These are phyloP conservation scores for Elephas maximus DNA, from an alignment of 2,113 vertebrate genomes.

Conservation along the genomic window DNA sequence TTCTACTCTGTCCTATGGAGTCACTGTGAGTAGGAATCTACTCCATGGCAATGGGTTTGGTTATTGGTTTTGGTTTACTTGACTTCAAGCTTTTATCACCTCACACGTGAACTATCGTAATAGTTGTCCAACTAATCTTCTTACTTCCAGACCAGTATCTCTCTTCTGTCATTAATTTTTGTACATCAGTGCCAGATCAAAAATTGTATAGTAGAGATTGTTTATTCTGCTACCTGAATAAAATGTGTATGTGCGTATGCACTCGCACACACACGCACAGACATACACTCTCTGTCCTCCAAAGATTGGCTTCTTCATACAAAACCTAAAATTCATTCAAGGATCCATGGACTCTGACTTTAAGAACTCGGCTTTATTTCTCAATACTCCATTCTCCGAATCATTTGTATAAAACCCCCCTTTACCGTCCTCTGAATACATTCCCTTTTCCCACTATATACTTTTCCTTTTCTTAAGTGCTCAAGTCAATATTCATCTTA, in stretches of 20 bases:
- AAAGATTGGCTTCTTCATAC: neutral
- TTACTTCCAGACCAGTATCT: neutral
- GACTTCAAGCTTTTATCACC: neutral
- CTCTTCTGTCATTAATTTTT: neutral
- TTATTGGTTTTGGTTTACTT: no score
- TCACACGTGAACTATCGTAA: neutral
- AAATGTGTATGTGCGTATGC: neutral
- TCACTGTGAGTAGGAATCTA: no score
- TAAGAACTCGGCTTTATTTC: constrained; percentile 24
- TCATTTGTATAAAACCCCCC: neutral
- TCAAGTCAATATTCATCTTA: neutral
- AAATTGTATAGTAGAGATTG: neutral
- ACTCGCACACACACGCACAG: neutral
- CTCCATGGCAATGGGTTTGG: no score
- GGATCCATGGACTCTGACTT: neutral
- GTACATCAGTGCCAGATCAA: neutral
- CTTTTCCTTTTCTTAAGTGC: neutral
- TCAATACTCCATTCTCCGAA: neutral
- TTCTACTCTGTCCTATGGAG: no score
- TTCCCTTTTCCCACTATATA: neutral
- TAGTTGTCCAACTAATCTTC: neutral
- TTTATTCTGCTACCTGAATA: neutral
- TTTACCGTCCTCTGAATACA: neutral
- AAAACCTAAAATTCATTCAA: neutral
- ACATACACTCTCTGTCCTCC: no score